Conservation (phyloP, 2,113 vertebrate species). For the Neotoma lepida region DNA sequence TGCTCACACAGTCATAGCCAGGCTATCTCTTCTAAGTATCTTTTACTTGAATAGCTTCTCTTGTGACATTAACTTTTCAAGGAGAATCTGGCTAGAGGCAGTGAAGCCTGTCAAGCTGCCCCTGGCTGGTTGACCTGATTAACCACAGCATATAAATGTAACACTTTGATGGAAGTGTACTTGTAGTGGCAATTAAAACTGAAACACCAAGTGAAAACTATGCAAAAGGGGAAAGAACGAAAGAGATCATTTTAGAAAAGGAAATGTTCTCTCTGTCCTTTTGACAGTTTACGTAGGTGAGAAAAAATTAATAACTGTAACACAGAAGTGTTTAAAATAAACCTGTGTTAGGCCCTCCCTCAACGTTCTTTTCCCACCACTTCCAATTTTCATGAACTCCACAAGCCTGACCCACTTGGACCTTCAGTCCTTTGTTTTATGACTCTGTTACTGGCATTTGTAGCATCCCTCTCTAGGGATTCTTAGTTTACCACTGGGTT, state of each 20-base stretch:
- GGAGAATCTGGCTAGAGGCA: neutral
- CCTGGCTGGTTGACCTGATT: neutral
- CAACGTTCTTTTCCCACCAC: neutral
- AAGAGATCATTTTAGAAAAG: slow-evolving; percentile 4
- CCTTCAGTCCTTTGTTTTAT: neutral
- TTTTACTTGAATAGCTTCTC: neutral
- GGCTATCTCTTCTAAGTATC: neutral
- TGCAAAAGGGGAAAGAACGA: neutral
- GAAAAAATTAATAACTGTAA: neutral
- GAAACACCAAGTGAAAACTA: slow-evolving; percentile 31
- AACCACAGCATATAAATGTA: neutral
- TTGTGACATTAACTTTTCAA: neutral
- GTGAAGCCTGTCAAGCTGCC: neutral
- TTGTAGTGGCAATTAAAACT: neutral
- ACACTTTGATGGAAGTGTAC: neutral
- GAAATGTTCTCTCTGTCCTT: neutral
- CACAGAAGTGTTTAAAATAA: neutral
- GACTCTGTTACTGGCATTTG: neutral
- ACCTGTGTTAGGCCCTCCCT: neutral
- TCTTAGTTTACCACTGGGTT: neutral
- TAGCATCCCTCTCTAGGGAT: neutral
- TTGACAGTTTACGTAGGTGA: neutral
- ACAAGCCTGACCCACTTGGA: neutral
- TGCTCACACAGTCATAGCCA: neutral
- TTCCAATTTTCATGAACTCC: neutral